Percentiles rank a stretch among this genome's conserved stretches.
Conservation (phyloP, 2,113 vertebrate genomes). For the Tringa solitaria region DNA sequence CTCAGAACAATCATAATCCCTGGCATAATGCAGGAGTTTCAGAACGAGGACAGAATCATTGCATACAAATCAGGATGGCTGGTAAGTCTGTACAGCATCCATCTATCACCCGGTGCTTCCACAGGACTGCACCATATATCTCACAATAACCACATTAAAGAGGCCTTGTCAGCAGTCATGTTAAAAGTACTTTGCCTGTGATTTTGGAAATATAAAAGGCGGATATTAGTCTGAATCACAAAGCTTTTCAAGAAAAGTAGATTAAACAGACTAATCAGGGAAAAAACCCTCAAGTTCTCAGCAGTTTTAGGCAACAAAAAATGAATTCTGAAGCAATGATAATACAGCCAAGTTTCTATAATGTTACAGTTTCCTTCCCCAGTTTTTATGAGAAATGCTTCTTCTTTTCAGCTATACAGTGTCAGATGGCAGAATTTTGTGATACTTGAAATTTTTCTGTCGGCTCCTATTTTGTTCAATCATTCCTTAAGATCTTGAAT, state of each 20-base stretch:
- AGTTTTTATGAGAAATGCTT: background rate
- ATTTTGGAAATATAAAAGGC: background rate
- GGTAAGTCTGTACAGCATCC: background rate
- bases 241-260: background rate
- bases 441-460: background rate
- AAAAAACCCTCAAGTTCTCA: background rate
- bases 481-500: background rate
- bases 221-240: background rate
- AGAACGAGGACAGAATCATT: background rate
- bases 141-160: background rate
- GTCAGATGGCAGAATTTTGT: background rate
- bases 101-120: background rate
- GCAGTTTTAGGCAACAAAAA: background rate
- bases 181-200: background rate
- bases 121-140: background rate
- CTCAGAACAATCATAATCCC: slow-evolving; percentile 62
- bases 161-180: background rate
- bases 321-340: background rate
- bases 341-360: background rate
- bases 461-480: background rate
- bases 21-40: slow-evolving; percentile 32
- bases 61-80: slow-evolving; percentile 50
- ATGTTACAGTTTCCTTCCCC: background rate
- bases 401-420: background rate
- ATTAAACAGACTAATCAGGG: background rate